These are phyloP conservation scores for Montifringilla adamsi DNA, from an alignment of 2,113 vertebrate genomes.

Conservation along the genomic window DNA sequence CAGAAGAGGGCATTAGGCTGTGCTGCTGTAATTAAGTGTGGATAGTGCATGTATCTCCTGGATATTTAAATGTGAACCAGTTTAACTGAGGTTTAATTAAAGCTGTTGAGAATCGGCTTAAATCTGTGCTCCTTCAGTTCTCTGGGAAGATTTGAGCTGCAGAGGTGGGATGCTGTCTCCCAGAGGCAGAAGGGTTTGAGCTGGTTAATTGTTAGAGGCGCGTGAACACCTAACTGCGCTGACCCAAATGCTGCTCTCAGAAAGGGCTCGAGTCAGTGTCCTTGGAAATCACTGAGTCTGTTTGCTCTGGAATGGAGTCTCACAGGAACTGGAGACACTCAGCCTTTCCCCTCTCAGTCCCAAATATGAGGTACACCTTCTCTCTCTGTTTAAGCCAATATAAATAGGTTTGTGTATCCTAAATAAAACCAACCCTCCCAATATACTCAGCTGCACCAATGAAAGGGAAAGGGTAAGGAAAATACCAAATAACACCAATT, in stretches of 20 bases:
- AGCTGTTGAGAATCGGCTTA: background rate
- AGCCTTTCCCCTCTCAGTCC: background rate
- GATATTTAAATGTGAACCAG: background rate
- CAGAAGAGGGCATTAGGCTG: background rate
- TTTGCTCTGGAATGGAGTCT: background rate
- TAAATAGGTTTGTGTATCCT: background rate
- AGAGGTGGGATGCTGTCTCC: background rate
- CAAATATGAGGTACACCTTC: background rate
- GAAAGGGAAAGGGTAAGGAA: background rate
- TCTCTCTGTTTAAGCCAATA: background rate
- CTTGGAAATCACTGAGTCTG: background rate
- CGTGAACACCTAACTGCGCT: background rate
- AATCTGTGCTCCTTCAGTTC: background rate
- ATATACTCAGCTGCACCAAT: background rate
- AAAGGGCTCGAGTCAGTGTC: background rate
- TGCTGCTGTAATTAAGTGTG: background rate
- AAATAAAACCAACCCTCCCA: background rate
- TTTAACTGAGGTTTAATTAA: constrained; percentile 25
- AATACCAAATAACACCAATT: background rate
- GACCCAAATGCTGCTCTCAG: background rate
- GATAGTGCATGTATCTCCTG: background rate
- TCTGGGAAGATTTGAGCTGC: background rate
- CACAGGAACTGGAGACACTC: background rate
- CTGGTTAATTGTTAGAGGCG: background rate
- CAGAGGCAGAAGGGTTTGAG: background rate